Evolutionary conservation across 2,888 invertebrate genomes (phyloP).

Genomic region (Marronus borbonicus): DNA sequence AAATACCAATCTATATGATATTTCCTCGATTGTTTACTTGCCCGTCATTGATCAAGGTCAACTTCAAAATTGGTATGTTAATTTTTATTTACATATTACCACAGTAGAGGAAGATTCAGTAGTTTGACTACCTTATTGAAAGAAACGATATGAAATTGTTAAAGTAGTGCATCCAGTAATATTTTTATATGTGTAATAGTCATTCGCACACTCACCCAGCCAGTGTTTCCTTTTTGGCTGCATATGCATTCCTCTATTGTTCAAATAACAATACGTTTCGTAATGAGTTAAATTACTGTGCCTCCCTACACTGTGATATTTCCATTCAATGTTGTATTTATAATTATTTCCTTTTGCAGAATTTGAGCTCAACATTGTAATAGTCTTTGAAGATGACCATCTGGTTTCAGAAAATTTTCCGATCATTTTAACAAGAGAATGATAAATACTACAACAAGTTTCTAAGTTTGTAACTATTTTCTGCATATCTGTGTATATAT

Average conservation of each 20-base stretch:
- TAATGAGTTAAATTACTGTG: no score
- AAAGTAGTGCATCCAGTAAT: no score
- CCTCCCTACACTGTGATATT: background rate
- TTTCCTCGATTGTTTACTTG: slow-evolving; percentile 96
- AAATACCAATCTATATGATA: slow-evolving; percentile 95
- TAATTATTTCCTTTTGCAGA: slow-evolving; percentile 57
- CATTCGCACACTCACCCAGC: no score
- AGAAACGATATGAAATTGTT: no score
- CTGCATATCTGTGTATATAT: background rate
- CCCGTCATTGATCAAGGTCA: slow-evolving; percentile 89
- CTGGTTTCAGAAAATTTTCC: slow-evolving; percentile 96
- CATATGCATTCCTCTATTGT: no score
- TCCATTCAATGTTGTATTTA: slow-evolving; percentile 15
- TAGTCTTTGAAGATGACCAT: slow-evolving; percentile 94
- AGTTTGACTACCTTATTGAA: no score
- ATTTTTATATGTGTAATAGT: no score
- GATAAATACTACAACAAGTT: background rate
- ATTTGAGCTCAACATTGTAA: slow-evolving; percentile 77
- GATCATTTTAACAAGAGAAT: slow-evolving; percentile 75
- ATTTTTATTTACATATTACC: slow-evolving; percentile 17
- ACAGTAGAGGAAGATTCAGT: no score
- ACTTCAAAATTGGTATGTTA: slow-evolving; percentile 92
- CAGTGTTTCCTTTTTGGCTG: no score
- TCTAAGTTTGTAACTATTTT: background rate
- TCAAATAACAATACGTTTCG: no score